A percentile compares a stretch with the other conserved stretches of the same genome.
Conservation (phyloP, 2,797 vertebrate genomes). For the Acrossocheilus fasciatus region DNA sequence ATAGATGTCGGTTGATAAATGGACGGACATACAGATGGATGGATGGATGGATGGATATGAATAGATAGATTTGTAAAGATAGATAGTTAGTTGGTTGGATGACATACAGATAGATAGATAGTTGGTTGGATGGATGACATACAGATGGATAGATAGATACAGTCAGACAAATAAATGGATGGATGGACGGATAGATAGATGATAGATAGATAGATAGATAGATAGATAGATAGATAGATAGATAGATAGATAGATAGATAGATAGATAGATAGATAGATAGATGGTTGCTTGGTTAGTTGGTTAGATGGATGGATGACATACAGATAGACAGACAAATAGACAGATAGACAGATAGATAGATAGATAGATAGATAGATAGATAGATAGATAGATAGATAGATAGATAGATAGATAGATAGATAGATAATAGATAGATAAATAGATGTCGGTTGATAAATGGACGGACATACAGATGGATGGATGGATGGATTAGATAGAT, state of each 20-base stretch:
- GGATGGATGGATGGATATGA: background rate
- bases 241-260: too few relatives aligned
- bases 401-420: background rate
- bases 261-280: rapidly evolving
- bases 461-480: background rate
- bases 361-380: background rate
- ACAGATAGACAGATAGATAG: background rate
- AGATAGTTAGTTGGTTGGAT: background rate
- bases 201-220: background rate
- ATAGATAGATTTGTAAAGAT: background rate
- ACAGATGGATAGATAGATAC: background rate
- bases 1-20: background rate
- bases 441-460: background rate
- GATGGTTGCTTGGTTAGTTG: too few relatives aligned
- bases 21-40: background rate
- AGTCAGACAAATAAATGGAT: background rate
- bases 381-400: background rate
- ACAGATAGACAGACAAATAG: background rate
- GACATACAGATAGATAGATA: too few relatives aligned
- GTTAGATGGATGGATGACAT: too few relatives aligned
- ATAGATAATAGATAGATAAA: background rate
- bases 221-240: too few relatives aligned
- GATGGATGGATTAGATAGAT: background rate
- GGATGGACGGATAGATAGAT: background rate
- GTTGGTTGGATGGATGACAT: too few relatives aligned